Evolutionary conservation across 1,140 invertebrate species (phyloP).

Genomic region (Drepana arcuata): DNA sequence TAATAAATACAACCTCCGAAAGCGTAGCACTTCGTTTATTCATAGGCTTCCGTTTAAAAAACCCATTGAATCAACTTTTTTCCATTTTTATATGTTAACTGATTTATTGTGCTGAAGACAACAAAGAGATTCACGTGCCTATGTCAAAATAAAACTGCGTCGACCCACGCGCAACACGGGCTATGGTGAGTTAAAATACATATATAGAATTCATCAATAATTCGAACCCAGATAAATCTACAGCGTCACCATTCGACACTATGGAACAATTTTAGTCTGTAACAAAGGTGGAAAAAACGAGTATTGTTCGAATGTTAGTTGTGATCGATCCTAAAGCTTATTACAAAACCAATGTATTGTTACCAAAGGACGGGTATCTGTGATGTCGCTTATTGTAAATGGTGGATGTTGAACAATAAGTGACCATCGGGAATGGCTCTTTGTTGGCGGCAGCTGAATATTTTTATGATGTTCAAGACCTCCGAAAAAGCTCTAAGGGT

Average conservation of each 20-base stretch:
- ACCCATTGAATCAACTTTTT: constrained; percentile 24
- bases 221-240: constrained; percentile 6
- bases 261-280: constrained; percentile 18
- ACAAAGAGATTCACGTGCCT: constrained; percentile 51
- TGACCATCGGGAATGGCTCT: constrained; percentile 51
- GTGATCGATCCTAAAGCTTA: constrained; percentile 33
- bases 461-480: constrained; percentile 49
- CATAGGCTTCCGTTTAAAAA: too few relatives aligned
- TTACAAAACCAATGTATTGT: constrained; percentile 52
- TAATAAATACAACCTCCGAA: too few relatives aligned
- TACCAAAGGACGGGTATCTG: constrained; percentile 40
- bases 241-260: constrained; percentile 9
- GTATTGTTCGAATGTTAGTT: constrained; percentile 33
- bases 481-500: constrained; percentile 29
- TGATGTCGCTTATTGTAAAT: constrained; percentile 48
- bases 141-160: constrained; percentile 60
- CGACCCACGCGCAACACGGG: constrained; percentile 47
- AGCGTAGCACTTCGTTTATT: too few relatives aligned
- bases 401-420: constrained; percentile 50
- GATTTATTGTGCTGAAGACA: constrained; percentile 50
- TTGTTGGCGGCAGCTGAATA: constrained; percentile 53
- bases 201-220: constrained; percentile 1
- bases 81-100: constrained; percentile 35
- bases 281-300: constrained; percentile 9
- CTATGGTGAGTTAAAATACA: constrained; percentile 13